Percentiles rank a stretch among this genome's conserved stretches.
Conservation (phyloP, 2,113 vertebrate genomes). For the Thoracochromis brauschi region DNA sequence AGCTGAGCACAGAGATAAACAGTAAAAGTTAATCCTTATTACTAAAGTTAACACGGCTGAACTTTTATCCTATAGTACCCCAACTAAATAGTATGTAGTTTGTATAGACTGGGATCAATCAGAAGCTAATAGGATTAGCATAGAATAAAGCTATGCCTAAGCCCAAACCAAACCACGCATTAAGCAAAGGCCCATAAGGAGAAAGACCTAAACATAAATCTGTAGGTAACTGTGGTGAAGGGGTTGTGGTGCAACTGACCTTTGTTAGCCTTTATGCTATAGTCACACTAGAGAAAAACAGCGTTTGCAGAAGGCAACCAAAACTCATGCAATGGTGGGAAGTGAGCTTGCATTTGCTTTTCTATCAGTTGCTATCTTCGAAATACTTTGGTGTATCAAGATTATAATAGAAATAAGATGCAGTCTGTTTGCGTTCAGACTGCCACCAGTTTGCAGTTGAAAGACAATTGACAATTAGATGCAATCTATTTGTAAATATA, state of each 20-base stretch:
- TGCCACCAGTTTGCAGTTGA: background rate
- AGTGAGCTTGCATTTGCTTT: background rate
- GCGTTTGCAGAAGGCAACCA: fast-evolving
- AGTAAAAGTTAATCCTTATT: background rate
- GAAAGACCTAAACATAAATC: background rate
- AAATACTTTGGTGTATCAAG: background rate
- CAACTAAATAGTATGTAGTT: background rate
- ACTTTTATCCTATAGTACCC: background rate
- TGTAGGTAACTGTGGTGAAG: background rate
- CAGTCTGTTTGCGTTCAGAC: background rate
- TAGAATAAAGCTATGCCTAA: background rate
- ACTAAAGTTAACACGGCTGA: background rate
- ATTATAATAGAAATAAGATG: background rate
- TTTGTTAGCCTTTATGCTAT: background rate
- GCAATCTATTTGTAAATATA: background rate
- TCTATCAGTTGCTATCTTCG: background rate
- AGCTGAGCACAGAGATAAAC: background rate
- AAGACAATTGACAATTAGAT: background rate
- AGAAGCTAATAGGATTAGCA: background rate
- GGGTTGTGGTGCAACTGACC: background rate
- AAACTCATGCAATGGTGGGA: background rate
- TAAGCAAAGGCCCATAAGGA: background rate
- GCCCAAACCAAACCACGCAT: fast-evolving
- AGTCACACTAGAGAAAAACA: background rate
- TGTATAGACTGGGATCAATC: background rate